A percentile compares a stretch with the other conserved stretches of the same genome.
These are phyloP conservation scores for Toxotes lorentzi DNA, from an alignment of 2,797 vertebrate genomes.

Conservation along the genomic window DNA sequence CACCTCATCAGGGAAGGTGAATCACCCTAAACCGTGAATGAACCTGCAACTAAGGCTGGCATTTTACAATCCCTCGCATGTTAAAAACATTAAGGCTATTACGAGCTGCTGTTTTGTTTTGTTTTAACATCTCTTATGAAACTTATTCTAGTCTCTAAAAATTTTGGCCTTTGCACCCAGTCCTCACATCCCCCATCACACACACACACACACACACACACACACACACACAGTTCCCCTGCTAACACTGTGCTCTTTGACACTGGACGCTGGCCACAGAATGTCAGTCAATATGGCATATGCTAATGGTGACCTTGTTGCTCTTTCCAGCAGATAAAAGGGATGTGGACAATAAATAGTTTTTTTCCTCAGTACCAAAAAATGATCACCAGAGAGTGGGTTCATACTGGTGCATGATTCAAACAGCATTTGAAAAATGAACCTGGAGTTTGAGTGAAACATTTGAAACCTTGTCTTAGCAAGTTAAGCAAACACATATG, in stretches of 20 bases:
- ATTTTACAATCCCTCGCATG: not conserved
- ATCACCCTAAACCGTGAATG: conserved; percentile 19
- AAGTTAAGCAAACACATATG: not conserved
- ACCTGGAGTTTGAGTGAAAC: not conserved
- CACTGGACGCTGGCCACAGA: conserved; percentile 15
- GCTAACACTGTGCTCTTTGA: conserved; percentile 18
- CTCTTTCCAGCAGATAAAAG: conserved; percentile 10
- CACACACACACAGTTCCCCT: not conserved
- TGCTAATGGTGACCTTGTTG: conserved; percentile 41
- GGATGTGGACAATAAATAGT: not conserved
- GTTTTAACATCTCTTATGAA: conserved; percentile 18
- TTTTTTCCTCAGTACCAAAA: not conserved
- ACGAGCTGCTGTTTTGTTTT: not conserved
- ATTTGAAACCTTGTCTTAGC: not conserved
- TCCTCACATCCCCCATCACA: not conserved
- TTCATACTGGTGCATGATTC: not conserved
- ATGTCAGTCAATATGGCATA: conserved; percentile 37
- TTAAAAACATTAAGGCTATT: not conserved
- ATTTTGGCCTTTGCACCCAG: conserved; percentile 18
- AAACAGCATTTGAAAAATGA: not conserved
- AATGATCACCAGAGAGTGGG: not conserved
- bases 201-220: conserved; percentile 4
- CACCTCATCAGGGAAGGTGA: conserved; percentile 18
- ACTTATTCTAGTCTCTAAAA: conserved; percentile 3
- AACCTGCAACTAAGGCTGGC: not conserved